A percentile compares a stretch with the other conserved stretches of the same genome.
phyloP scores from a whole-genome alignment of 64 coral and sea anemone species.

The Trachythela sp. region DNA sequence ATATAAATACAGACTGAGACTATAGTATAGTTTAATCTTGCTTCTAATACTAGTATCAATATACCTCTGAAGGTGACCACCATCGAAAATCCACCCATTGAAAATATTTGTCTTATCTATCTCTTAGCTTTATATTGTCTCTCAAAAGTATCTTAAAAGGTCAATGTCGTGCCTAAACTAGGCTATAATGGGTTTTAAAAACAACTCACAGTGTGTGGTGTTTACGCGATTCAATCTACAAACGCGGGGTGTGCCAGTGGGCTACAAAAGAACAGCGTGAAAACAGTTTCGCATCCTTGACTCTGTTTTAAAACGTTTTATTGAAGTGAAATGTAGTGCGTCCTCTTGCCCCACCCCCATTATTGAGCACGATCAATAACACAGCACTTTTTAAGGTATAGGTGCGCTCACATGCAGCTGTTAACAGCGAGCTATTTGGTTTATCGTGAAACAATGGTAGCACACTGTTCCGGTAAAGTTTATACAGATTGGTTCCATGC shows the following conservation, averaged over 20 bases:
- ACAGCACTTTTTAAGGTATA: neutral
- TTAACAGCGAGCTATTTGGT: neutral
- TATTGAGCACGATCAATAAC: neutral
- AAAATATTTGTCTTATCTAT: too few relatives aligned
- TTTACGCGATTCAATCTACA: neutral
- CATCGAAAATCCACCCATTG: too few relatives aligned
- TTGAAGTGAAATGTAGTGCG: neutral
- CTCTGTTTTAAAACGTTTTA: neutral
- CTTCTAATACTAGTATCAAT: too few relatives aligned
- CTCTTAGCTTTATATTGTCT: too few relatives aligned
- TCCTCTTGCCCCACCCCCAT: neutral
- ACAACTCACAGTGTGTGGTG: neutral
- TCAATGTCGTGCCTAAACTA: too few relatives aligned
- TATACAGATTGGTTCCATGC: neutral
- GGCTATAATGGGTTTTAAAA: neutral
- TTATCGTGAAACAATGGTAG: neutral
- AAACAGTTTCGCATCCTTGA: neutral
- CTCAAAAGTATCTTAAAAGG: too few relatives aligned
- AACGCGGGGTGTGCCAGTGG: neutral
- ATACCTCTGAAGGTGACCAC: too few relatives aligned
- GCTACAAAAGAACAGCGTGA: neutral
- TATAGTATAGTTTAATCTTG: too few relatives aligned
- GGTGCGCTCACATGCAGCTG: neutral
- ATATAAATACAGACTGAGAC: too few relatives aligned
- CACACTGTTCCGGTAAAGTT: neutral